A percentile compares a stretch with the other conserved stretches of the same genome.
Evolutionary conservation across 2,888 invertebrate genomes (phyloP).

Genomic region (Adineta ricciae): DNA sequence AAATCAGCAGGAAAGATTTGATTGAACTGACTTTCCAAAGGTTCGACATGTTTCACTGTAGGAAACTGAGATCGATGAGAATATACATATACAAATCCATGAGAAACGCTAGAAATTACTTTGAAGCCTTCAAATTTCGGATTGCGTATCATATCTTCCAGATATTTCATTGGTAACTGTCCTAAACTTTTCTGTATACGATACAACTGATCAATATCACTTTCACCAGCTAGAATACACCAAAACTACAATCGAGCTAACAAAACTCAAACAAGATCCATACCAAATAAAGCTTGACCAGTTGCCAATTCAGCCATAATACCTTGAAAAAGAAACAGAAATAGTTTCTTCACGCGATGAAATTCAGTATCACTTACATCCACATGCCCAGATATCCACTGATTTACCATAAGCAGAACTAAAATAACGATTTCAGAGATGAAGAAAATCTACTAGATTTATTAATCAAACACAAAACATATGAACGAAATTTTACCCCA

Average conservation of each 20-base stretch:
- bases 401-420: slow-evolving; percentile 49
- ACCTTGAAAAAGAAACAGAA: slow-evolving; percentile 33
- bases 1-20: neutral
- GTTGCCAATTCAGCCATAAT: slow-evolving; percentile 49
- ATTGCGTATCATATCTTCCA: slow-evolving; percentile 46
- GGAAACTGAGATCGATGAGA: slow-evolving; percentile 42
- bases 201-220: slow-evolving; percentile 49
- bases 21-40: slow-evolving; percentile 42
- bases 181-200: slow-evolving; percentile 48
- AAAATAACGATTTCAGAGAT: slow-evolving; percentile 21
- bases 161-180: slow-evolving; percentile 45
- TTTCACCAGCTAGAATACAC: slow-evolving; percentile 45
- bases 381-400: slow-evolving; percentile 47
- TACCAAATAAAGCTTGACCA: slow-evolving; percentile 45
- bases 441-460: too few relatives aligned
- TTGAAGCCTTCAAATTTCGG: slow-evolving; percentile 46
- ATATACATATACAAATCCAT: neutral
- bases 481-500: too few relatives aligned
- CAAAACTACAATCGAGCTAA: slow-evolving; percentile 37
- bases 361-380: neutral
- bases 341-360: too few relatives aligned
- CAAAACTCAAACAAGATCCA: neutral
- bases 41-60: slow-evolving; percentile 42
- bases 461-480: too few relatives aligned
- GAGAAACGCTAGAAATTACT: slow-evolving; percentile 36